Evolutionary conservation across 1,140 invertebrate species (phyloP).

Genomic region (Drosophila asahinai): DNA sequence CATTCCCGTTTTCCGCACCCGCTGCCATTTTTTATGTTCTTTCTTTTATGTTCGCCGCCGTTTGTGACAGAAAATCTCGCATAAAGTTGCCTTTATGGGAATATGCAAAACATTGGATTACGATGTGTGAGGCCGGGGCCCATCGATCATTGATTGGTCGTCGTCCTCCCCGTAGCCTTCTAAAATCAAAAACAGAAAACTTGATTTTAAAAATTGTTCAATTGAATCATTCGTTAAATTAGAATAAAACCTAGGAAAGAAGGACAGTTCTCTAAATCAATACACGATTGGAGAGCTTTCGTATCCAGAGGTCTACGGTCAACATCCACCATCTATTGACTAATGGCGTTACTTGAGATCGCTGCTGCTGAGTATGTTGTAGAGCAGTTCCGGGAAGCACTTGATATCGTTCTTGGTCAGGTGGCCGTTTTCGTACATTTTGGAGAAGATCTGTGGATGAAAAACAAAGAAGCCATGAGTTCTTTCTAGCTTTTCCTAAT

Average conservation of each 20-base stretch:
- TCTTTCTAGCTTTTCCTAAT: too few species aligned
- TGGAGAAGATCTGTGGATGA: conserved; percentile 54
- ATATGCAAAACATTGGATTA: conserved; percentile 47
- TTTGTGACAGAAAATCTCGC: conserved; percentile 41
- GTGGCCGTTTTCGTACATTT: conserved; percentile 66
- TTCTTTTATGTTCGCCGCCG: conserved; percentile 46
- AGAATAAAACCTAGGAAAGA: background rate
- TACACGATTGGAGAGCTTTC: too few species aligned
- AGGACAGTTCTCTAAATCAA: background rate
- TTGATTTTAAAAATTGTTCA: background rate
- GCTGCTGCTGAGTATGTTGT: conserved; percentile 26
- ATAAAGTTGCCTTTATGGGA: conserved; percentile 51
- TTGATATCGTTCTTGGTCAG: conserved; percentile 78
- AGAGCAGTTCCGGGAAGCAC: conserved; percentile 63
- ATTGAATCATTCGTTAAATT: too few species aligned
- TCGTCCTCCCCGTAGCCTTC: too few species aligned
- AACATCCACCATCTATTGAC: background rate
- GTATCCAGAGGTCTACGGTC: too few species aligned
- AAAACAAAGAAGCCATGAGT: too few species aligned
- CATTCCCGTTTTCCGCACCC: conserved; percentile 19
- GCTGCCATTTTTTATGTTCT: conserved; percentile 41
- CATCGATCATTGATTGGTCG: conserved; percentile 30
- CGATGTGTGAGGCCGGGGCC: conserved; percentile 30
- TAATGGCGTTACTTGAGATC: background rate
- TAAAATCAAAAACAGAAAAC: background rate